phyloP scores from a whole-genome alignment of 2,888 invertebrate species.

The Cephonodes hylas region DNA sequence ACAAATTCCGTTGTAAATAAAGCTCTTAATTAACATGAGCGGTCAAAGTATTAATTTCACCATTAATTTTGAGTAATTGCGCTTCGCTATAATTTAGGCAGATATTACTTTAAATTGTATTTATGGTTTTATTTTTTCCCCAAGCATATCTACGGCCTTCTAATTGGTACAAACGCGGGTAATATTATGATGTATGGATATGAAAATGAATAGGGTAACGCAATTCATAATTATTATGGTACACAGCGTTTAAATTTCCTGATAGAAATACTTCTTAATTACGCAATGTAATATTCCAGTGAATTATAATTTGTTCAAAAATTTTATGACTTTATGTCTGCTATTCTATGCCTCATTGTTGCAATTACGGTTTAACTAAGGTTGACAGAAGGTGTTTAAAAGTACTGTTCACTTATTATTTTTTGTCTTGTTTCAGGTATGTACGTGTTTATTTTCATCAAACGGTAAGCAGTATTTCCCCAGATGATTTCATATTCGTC shows the following conservation, averaged over 20 bases:
- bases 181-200: conserved; percentile 65
- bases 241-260: conserved; percentile 37
- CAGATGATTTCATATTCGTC: not conserved
- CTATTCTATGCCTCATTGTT: no score
- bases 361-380: no score
- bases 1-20: conserved; percentile 58
- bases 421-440: conserved; percentile 55
- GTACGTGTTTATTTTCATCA: conserved; percentile 28
- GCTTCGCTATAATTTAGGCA: conserved; percentile 64
- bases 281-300: conserved; percentile 19
- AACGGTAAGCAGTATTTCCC: not conserved
- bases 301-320: conserved; percentile 21
- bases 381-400: not conserved
- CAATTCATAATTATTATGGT: conserved; percentile 56
- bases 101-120: conserved; percentile 73
- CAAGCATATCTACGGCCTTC: conserved; percentile 57
- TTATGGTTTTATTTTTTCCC: conserved; percentile 65
- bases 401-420: not conserved
- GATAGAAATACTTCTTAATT: conserved; percentile 40
- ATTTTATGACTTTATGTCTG: not conserved
- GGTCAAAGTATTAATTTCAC: conserved; percentile 79
- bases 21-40: conserved; percentile 74
- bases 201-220: conserved; percentile 61
- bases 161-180: conserved; percentile 67
- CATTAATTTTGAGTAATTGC: conserved; percentile 79